Percentiles rank a stretch among this genome's conserved stretches.
Conservation (phyloP, 2,888 invertebrate genomes). For the Thymelicus sylvestris region DNA sequence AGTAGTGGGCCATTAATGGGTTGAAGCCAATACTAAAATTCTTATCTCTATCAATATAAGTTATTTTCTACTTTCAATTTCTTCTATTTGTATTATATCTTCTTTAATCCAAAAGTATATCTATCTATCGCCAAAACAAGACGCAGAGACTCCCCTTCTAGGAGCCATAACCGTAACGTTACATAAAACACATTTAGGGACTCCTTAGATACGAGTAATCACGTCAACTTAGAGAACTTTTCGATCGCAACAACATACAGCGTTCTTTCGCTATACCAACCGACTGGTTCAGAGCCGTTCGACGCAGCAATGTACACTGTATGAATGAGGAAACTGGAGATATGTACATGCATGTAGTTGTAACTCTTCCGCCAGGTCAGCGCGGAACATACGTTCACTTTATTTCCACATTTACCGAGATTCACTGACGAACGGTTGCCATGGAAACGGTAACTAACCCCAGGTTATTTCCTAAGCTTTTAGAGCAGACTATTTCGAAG, state of each 20-base stretch:
- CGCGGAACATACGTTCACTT: slow-evolving; percentile 31
- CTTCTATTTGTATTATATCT: background rate
- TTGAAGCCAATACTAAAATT: too few relatives aligned
- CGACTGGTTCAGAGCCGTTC: background rate
- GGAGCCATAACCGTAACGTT: slow-evolving; percentile 28
- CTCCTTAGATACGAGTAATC: slow-evolving; percentile 26
- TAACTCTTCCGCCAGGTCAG: slow-evolving; percentile 32
- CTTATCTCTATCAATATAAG: too few relatives aligned
- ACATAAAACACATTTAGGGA: slow-evolving; percentile 34
- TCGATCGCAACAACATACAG: slow-evolving; percentile 10
- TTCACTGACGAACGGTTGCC: slow-evolving; percentile 21
- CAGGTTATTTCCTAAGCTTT: slow-evolving; percentile 15
- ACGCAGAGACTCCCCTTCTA: slow-evolving; percentile 18
- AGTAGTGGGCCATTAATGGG: too few relatives aligned
- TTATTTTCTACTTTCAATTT: too few relatives aligned
- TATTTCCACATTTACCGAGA: slow-evolving; percentile 34
- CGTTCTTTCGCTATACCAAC: background rate
- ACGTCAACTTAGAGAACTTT: slow-evolving; percentile 1
- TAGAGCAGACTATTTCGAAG: slow-evolving; percentile 1
- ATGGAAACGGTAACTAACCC: slow-evolving; percentile 23
- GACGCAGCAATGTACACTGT: slow-evolving; percentile 12
- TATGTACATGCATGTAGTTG: slow-evolving; percentile 4
- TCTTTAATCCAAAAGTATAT: background rate
- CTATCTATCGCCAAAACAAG: slow-evolving; percentile 32
- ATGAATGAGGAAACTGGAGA: background rate